Evolutionary conservation across 2,888 invertebrate genomes (phyloP).

Genomic region (Iselma pallidipennis): DNA sequence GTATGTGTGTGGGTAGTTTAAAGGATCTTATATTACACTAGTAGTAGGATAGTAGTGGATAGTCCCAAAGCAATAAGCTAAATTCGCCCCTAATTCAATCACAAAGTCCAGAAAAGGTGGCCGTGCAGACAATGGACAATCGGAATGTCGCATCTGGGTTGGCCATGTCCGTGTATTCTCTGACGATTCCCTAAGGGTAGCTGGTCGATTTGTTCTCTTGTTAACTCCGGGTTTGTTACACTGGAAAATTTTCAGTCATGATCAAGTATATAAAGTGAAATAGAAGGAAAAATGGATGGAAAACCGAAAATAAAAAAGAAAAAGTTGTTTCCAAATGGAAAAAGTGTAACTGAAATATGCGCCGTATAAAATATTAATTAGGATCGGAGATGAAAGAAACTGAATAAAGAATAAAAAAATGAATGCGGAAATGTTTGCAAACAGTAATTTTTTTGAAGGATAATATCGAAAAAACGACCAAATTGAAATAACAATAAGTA

Average conservation of each 20-base stretch:
- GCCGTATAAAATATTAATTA: no score
- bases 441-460: no score
- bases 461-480: no score
- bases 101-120: constrained; percentile 43
- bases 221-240: constrained; percentile 42
- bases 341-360: no score
- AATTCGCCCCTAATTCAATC: constrained; percentile 51
- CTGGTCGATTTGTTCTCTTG: constrained; percentile 46
- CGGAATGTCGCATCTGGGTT: constrained; percentile 53
- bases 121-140: constrained; percentile 52
- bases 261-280: no score
- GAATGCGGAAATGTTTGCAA: no score
- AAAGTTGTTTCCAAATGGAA: neutral
- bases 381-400: no score
- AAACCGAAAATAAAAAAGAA: no score
- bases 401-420: no score
- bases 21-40: constrained; percentile 7
- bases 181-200: constrained; percentile 30
- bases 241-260: neutral
- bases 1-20: constrained; percentile 14
- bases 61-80: constrained; percentile 49
- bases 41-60: constrained; percentile 7
- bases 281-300: no score
- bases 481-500: neutral
- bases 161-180: constrained; percentile 38